Evolutionary conservation across 2,888 invertebrate genomes (phyloP).

Genomic region (Tupiocoris notatus): DNA sequence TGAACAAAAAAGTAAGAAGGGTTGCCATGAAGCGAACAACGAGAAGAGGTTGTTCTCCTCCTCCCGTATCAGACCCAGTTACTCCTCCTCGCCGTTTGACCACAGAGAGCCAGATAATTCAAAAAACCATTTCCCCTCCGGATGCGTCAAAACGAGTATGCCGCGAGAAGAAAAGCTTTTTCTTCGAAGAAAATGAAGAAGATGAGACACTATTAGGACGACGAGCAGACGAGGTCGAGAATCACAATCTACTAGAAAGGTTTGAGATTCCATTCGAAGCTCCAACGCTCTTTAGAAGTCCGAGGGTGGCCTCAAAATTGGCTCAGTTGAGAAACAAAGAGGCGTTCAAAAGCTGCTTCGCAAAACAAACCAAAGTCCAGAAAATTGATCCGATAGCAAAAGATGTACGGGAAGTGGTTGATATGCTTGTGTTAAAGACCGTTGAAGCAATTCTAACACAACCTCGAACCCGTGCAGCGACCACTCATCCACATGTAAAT

Average conservation of each 20-base stretch:
- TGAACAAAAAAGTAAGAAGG: not conserved
- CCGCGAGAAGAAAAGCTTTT: no score
- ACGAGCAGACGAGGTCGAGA: conserved; percentile 15
- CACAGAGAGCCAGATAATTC: no score
- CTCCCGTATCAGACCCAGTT: not conserved
- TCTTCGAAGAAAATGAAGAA: conserved; percentile 3
- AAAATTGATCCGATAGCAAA: not conserved
- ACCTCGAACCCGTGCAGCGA: not conserved
- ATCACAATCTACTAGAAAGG: conserved; percentile 22
- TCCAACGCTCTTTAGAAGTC: conserved; percentile 24
- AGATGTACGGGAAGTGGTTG: conserved; percentile 20
- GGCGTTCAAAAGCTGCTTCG: not conserved
- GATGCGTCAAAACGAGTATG: no score
- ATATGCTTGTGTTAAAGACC: conserved; percentile 1
- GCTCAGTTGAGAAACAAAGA: conserved; percentile 23
- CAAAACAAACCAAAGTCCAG: not conserved
- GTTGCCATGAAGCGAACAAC: conserved; percentile 12
- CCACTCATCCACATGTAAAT: not conserved
- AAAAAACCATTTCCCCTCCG: no score
- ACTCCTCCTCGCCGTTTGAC: no score
- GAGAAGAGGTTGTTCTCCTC: not conserved
- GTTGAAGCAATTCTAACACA: conserved; percentile 5
- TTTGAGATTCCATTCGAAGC: conserved; percentile 31
- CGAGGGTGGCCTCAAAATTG: conserved; percentile 1
- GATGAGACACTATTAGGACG: conserved; percentile 1